Conservation (phyloP, 2,888 invertebrate genomes). For the Pollenia griseotomentosa region DNA sequence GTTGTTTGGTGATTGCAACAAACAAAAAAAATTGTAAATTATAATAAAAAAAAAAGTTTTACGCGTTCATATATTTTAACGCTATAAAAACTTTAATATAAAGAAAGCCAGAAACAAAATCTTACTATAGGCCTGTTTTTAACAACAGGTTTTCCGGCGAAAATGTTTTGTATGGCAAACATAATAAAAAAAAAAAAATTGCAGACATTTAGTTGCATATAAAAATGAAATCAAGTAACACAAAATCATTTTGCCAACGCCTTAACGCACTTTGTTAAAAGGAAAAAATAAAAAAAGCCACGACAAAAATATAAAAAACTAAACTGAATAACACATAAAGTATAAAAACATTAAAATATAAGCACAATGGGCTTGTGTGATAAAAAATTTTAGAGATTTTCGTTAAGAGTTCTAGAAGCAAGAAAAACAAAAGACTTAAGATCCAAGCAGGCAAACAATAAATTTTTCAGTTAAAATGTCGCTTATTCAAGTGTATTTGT, state of each 20-base stretch:
- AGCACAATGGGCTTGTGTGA: slow-evolving; percentile 27
- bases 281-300: slow-evolving; percentile 11
- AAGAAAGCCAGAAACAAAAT: slow-evolving; percentile 66
- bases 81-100: slow-evolving; percentile 2
- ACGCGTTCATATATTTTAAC: slow-evolving; percentile 46
- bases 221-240: slow-evolving; percentile 69
- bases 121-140: slow-evolving; percentile 71
- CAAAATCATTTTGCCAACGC: slow-evolving; percentile 73
- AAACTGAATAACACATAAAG: slow-evolving; percentile 58
- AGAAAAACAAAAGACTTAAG: background rate
- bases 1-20: slow-evolving; percentile 39
- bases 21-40: slow-evolving; percentile 12
- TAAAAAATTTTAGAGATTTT: background rate
- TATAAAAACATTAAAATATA: slow-evolving; percentile 65
- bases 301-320: background rate
- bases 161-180: slow-evolving; percentile 41
- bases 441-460: too few species aligned
- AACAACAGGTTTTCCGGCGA: slow-evolving; percentile 70
- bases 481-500: too few species aligned
- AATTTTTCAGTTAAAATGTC: too few species aligned
- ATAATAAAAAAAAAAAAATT: slow-evolving; percentile 25
- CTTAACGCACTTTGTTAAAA: slow-evolving; percentile 72
- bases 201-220: slow-evolving; percentile 32
- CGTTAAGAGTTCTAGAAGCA: background rate
- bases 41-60: slow-evolving; percentile 42